phyloP scores from a whole-genome alignment of 2,113 vertebrate species.

The Plotosus lineatus region DNA sequence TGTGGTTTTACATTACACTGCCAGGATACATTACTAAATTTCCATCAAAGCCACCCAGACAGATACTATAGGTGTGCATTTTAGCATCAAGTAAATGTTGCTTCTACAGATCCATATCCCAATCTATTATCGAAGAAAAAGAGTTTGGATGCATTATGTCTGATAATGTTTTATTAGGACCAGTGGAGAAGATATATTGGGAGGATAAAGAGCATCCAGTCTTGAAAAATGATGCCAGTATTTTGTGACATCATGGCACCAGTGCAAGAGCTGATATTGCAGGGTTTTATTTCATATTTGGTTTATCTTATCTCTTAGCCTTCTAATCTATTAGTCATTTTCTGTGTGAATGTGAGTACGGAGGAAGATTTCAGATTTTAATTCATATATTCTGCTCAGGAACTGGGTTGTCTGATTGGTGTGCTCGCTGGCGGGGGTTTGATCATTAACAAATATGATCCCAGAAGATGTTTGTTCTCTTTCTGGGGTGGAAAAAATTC shows the following conservation, averaged over 20 bases:
- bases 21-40: background rate
- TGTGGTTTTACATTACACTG: background rate
- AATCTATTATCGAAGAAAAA: background rate
- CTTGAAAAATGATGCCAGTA: conserved; percentile 19
- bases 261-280: conserved; percentile 26
- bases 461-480: too few relatives aligned
- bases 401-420: too few relatives aligned
- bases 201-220: background rate
- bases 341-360: background rate
- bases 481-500: too few relatives aligned
- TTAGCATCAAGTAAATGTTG: background rate
- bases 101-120: background rate
- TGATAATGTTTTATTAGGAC: conserved; percentile 14
- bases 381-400: too few relatives aligned
- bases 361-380: background rate
- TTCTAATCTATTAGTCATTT: conserved; percentile 9
- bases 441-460: too few relatives aligned
- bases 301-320: conserved; percentile 30
- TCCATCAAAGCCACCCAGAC: background rate
- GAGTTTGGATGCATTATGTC: background rate
- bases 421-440: too few relatives aligned
- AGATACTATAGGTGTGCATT: background rate
- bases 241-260: conserved; percentile 36
- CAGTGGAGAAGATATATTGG: background rate
- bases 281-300: conserved; percentile 45